Evolutionary conservation across 1,140 invertebrate genomes (phyloP), one percentile per base, ranked within the genome.

Genomic region (Drosophila novamexicana): DNA sequence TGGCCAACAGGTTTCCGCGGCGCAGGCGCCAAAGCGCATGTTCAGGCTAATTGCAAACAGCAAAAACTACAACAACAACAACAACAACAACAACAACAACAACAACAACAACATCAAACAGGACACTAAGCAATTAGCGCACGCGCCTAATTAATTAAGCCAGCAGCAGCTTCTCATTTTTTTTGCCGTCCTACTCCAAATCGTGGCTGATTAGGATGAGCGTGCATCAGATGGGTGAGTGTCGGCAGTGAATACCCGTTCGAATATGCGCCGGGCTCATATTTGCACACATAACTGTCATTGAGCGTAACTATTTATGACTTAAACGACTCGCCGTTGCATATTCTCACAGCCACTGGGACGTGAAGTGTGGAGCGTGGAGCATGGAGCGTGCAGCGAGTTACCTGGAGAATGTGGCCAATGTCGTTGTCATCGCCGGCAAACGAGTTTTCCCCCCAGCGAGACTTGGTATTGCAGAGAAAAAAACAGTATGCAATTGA

Each of bases 21-120:
- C 56, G 59, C 68, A 86, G 83, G 83, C 83, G 83, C 80, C 83
- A 86, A 86, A 79, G 79, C 81, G 79, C 83, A 79, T 86, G 83
- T 86, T 75, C 62, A 67, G 77, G 76, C 83, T 83, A 88, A 86
- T 86, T 86, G 83, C 49, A 69, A 86, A 68, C 63, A 71, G 49
- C 61, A 61, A 59, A 8, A 68, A 18, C 56, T 56, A 47, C 64
- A 74, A 37, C 40, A 68, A 52, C 45, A 54, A 22, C 40, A 50
- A 10, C 61, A 76, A 36, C 47, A 57, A 64, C 44, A 66, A 39
- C 47, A 61, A 7, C 44, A 39, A 80, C 45, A 54, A 22, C 40
- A 50, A 10, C 61, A 76, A 36, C 47, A 57, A 64, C 44, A 66
- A 39, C 47, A 61, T 9, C 44, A 39, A 80, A 52, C 64, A 79